Base-by-base conservation (phyloP, 2,113 vertebrate species). In the Epinephelus lanceolatus region DNA sequence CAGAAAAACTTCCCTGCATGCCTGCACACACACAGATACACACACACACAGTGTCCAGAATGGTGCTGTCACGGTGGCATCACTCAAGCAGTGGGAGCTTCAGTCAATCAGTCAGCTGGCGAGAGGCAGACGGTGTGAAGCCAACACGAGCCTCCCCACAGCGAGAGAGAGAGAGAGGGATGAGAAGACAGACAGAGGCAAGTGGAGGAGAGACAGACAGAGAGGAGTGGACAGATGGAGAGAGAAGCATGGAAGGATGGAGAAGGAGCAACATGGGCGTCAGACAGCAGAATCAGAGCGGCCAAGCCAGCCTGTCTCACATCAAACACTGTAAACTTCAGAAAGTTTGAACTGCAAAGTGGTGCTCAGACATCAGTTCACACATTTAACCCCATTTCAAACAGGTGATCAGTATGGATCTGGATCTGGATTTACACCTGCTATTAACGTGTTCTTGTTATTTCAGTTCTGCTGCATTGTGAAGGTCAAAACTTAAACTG, bases 51-150 rank as follows among this genome's bases (percentile, higher is more conserved):
- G 4, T 10, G 62, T 74, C 84, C 61, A 74, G 81, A 84, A 85
- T 77, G 74, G 49, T 19, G 70, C 80, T 86, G 88, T 91, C 86
- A 86, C 9, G 21, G 78, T 63, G 49, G 70, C 75, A 67, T 90
- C 87, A 77, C 52, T 92, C 83, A 88, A 79, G 81, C 68, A 67
- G 72, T 25, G 45, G 66, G 81, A 78, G 83, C 52, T 78, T 71
- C 73, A 88, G 73, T 68, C 80, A 70, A 40, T 78, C 83, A 69
- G 33, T 82, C 77, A 74, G 76, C 79, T 80, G 82, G 71, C 63
- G 49, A 81, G 65, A 89, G 80, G 37, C 78, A 78, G 84, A 79
- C 71, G 6, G 78, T 75, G 79, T 52, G 81, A 78, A 86, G 84
- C 86, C 88, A 88, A 61, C 61, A 65, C 19, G 33, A 77, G 70